Conservation (phyloP, 1,140 invertebrate species). For the Oreohelix idahoensis region DNA sequence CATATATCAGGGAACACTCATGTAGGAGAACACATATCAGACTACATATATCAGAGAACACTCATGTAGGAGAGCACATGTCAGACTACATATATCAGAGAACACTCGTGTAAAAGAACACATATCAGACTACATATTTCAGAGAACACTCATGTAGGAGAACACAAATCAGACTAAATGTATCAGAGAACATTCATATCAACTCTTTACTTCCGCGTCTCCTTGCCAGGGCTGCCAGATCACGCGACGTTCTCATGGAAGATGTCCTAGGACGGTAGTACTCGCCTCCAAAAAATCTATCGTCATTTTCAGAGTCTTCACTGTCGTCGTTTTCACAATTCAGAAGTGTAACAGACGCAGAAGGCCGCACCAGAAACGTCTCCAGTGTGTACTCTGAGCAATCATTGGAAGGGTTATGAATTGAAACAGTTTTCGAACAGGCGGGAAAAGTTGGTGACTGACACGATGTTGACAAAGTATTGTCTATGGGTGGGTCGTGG, state of each 20-base stretch:
- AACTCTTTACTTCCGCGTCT: conserved; percentile 65
- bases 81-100: too few species aligned
- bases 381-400: conserved; percentile 32
- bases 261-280: conserved; percentile 57
- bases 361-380: conserved; percentile 47
- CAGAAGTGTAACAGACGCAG: conserved; percentile 56
- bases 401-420: background rate
- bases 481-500: conserved; percentile 22
- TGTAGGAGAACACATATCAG: too few species aligned
- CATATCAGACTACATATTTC: too few species aligned
- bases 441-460: conserved; percentile 33
- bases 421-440: conserved; percentile 24
- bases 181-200: conserved; percentile 44
- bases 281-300: conserved; percentile 41
- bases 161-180: background rate
- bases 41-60: too few species aligned
- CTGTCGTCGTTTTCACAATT: conserved; percentile 46
- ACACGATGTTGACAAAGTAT: conserved; percentile 40
- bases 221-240: conserved; percentile 64
- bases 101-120: too few species aligned
- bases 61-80: too few species aligned
- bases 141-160: too few species aligned
- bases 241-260: conserved; percentile 65
- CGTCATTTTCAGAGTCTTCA: conserved; percentile 38
- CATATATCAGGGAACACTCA: too few species aligned